Conservation (phyloP, 2,888 invertebrate genomes). For the Spicauda simplicius region DNA sequence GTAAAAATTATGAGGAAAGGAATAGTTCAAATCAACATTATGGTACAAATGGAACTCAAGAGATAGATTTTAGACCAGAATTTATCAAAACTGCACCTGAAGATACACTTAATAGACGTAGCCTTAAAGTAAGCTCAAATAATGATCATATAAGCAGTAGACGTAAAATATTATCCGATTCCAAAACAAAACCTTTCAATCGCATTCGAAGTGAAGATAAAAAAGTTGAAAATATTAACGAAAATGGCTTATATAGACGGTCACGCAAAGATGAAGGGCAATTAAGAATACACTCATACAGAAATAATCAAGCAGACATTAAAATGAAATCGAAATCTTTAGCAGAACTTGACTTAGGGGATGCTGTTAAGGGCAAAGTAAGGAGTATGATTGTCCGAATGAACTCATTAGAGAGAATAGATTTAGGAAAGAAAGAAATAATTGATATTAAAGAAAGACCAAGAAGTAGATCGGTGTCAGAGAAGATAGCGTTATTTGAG, state of each 20-base stretch:
- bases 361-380: conserved; percentile 62
- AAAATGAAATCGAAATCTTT: conserved; percentile 52
- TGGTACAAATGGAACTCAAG: background rate
- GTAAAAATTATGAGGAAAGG: background rate
- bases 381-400: conserved; percentile 60
- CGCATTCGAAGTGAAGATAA: conserved; percentile 11
- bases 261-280: conserved; percentile 14
- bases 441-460: conserved; percentile 62
- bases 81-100: background rate
- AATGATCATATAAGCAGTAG: background rate
- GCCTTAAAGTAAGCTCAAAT: background rate
- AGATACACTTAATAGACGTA: background rate
- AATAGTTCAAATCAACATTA: background rate
- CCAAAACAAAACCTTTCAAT: conserved; percentile 10
- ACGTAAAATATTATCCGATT: conserved; percentile 17
- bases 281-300: conserved; percentile 34
- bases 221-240: conserved; percentile 24
- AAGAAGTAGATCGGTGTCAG: conserved; percentile 60
- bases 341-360: conserved; percentile 64
- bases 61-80: background rate
- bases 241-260: conserved; percentile 6
- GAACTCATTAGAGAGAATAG: conserved; percentile 58
- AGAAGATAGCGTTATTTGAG: conserved; percentile 74
- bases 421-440: conserved; percentile 50
- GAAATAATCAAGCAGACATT: conserved; percentile 43